Conservation (phyloP, 2,797 vertebrate genomes). For the Sternotherus odoratus region DNA sequence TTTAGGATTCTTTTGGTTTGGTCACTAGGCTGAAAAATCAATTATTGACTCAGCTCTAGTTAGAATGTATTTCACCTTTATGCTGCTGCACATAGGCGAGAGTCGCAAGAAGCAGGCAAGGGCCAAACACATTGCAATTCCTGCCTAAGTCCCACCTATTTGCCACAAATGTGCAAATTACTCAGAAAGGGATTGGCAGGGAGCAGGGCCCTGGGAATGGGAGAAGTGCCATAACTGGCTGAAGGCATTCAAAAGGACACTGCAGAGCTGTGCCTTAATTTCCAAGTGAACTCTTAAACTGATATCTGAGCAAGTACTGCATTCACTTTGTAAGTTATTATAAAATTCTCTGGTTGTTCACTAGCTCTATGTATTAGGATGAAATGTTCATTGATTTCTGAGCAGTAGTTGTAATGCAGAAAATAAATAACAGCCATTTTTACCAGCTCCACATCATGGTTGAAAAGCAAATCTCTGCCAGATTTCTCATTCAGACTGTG, state of each 20-base stretch:
- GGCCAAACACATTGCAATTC: neutral
- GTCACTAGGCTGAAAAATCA: neutral
- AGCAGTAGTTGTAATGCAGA: neutral
- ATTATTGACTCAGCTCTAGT: neutral
- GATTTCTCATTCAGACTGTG: neutral
- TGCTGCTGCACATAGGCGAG: neutral
- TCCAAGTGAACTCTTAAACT: neutral
- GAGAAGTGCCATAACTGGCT: neutral
- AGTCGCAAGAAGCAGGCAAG: neutral
- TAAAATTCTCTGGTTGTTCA: neutral
- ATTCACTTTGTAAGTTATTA: neutral
- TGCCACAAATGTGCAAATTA: neutral
- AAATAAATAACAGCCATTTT: conserved; percentile 10
- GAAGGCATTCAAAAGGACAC: neutral
- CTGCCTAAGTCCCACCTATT: neutral
- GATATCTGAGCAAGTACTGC: neutral
- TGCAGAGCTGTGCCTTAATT: neutral
- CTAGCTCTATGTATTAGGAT: neutral
- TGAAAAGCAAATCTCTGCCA: conserved; percentile 13
- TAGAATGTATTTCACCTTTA: neutral
- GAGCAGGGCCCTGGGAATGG: neutral
- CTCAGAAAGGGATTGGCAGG: neutral
- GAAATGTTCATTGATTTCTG: neutral
- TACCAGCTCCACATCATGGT: neutral
- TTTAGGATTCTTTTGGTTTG: neutral